Base-by-base conservation (phyloP, 2,888 invertebrate genomes). In the Hemicrepidius hirtus region DNA sequence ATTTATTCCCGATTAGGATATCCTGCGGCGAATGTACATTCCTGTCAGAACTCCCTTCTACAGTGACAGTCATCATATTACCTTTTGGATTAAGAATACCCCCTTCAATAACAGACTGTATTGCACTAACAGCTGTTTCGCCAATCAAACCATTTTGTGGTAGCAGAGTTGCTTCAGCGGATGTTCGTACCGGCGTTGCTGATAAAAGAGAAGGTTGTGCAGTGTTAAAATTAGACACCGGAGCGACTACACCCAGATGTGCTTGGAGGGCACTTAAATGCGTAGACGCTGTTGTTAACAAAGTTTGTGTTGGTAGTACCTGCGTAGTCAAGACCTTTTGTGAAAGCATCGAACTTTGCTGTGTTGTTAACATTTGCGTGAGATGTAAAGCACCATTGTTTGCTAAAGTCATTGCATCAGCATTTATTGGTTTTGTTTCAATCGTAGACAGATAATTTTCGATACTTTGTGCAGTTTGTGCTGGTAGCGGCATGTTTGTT, bases 381-480 rank as follows among this genome's bases (percentile, higher is more conserved):
- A 73, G 32, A 37, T 67, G 67, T 5, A 72, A 28, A 3, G 55
- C 16, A 41, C 21, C 62, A 44, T 40, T 71, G 12, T 16, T 57
- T 0, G 73, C 13, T 24, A 74, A 35, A 5, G 55, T 16, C 57
- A 74, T 65, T 4, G 63, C 32, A 21, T 71, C 66, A 9, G 64
- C 62, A n/a, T 37, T 74, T 3, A 71, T 28, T n/a, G 71, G 21
- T 60, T 68, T 69, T 2, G 82, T 80, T 75, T 89, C 90, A 16
- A 90, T 88, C 64, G 88, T 88, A 35, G 88, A 89, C 20, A 91
- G 83, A 80, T 88, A 91, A 76, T 88, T 90, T 76, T 90, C 90
- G 24, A 91, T 88, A 75, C 89, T 90, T 82, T 90, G 90, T 6
- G 87, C 90, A 76, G 88, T 89, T 82, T 91, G 90, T 4, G 89